phyloP scores from a whole-genome alignment of 2,888 invertebrate species.

The Caenorhabditis imperialis region DNA sequence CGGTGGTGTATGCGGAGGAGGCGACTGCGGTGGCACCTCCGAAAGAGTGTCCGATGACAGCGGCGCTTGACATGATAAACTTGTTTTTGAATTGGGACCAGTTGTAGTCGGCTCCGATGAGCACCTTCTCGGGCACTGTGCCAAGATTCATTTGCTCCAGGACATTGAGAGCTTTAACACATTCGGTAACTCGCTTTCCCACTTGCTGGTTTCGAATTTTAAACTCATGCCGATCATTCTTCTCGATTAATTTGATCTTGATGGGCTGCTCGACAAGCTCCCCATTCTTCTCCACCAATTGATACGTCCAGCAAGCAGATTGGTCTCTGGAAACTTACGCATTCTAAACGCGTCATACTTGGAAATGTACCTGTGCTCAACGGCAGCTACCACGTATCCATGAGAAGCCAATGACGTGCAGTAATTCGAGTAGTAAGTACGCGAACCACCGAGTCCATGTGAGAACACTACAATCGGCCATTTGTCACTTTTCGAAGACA shows the following conservation, averaged over 20 bases:
- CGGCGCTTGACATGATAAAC: conserved; percentile 68
- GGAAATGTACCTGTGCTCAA: conserved; percentile 81
- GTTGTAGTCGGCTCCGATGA: conserved; percentile 78
- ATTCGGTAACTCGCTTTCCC: conserved; percentile 78
- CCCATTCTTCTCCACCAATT: conserved; percentile 65
- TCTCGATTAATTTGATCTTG: conserved; percentile 54
- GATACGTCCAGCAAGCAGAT: conserved; percentile 72
- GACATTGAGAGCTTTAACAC: conserved; percentile 78
- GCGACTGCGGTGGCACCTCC: conserved; percentile 83
- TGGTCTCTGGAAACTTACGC: conserved; percentile 61
- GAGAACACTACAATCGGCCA: conserved; percentile 83
- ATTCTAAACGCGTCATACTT: conserved; percentile 12
- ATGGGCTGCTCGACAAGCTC: conserved; percentile 68
- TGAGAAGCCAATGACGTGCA: conserved; percentile 83
- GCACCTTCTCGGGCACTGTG: conserved; percentile 69
- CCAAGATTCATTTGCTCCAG: conserved; percentile 78
- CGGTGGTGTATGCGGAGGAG: conserved; percentile 81
- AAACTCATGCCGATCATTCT: conserved; percentile 78
- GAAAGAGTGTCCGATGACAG: conserved; percentile 84
- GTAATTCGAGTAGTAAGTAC: conserved; percentile 83
- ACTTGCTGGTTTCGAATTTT: conserved; percentile 79
- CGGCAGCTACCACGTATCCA: conserved; percentile 83
- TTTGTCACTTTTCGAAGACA: conserved; percentile 45
- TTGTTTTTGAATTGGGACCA: conserved; percentile 78
- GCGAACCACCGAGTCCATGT: conserved; percentile 83